Conservation (phyloP, 2,888 invertebrate genomes). For the Cacoxenus indagator region DNA sequence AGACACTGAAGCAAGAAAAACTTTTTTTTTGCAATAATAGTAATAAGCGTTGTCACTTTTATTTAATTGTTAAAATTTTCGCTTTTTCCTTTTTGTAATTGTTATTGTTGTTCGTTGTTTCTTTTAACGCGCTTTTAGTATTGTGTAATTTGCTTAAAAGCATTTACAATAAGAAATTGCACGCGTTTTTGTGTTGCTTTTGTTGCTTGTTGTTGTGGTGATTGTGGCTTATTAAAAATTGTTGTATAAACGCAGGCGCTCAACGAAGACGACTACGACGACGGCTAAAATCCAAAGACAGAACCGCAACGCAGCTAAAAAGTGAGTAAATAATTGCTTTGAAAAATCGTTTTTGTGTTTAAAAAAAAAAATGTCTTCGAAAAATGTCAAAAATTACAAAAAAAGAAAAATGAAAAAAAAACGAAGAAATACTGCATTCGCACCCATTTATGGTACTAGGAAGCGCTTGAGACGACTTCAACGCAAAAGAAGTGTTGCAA, state of each 20-base stretch:
- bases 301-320: not conserved
- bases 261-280: slow-evolving; percentile 1
- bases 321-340: not conserved
- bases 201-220: slow-evolving; percentile 38
- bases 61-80: slow-evolving; percentile 21
- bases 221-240: slow-evolving; percentile 29
- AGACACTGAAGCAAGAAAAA: not conserved
- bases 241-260: slow-evolving; percentile 34
- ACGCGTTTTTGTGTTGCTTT: slow-evolving; percentile 32
- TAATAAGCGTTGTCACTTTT: slow-evolving; percentile 13
- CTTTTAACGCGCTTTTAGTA: not conserved
- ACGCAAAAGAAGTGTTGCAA: no score
- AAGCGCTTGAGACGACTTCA: not conserved
- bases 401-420: not conserved
- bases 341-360: not conserved
- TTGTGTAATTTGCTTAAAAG: slow-evolving; percentile 46
- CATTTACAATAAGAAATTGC: slow-evolving; percentile 40
- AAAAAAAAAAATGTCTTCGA: not conserved
- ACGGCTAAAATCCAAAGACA: not conserved
- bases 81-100: not conserved
- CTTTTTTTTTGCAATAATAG: not conserved
- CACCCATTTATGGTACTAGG: not conserved
- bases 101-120: not conserved
- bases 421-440: not conserved
- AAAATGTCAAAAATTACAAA: not conserved